phyloP scores from a whole-genome alignment of 2,797 vertebrate genomes.

The Nasua narica region DNA sequence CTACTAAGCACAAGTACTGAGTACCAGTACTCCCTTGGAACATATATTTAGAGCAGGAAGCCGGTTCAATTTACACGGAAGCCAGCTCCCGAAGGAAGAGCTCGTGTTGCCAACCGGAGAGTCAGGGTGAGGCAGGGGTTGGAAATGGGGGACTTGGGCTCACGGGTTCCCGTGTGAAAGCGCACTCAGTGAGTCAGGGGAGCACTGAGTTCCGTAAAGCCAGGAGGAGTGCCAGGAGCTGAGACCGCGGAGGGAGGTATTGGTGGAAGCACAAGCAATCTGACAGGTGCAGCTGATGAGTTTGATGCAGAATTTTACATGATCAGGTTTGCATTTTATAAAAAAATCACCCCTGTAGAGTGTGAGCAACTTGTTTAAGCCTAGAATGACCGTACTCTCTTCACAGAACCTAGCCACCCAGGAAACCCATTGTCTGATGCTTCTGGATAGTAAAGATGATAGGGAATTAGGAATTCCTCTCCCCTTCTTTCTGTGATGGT shows the following conservation, averaged over 20 bases:
- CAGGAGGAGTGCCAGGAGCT: background rate
- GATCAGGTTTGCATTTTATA: background rate
- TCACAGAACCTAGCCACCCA: background rate
- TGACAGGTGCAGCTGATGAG: rapidly evolving
- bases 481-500: rapidly evolving
- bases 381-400: background rate
- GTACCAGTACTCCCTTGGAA: rapidly evolving
- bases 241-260: rapidly evolving
- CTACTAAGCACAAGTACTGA: background rate
- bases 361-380: background rate
- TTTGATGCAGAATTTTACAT: rapidly evolving
- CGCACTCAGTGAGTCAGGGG: rapidly evolving
- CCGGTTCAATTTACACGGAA: rapidly evolving
- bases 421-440: too few species aligned
- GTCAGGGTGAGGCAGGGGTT: background rate
- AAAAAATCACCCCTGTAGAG: background rate
- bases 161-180: rapidly evolving
- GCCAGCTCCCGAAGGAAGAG: background rate
- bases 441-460: background rate
- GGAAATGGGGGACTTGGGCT: rapidly evolving
- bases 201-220: background rate
- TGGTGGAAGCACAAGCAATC: too few species aligned
- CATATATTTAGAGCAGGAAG: rapidly evolving
- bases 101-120: background rate
- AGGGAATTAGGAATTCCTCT: rapidly evolving